Base-by-base conservation (phyloP, 2,888 invertebrate genomes). In the Cephonodes hylas region DNA sequence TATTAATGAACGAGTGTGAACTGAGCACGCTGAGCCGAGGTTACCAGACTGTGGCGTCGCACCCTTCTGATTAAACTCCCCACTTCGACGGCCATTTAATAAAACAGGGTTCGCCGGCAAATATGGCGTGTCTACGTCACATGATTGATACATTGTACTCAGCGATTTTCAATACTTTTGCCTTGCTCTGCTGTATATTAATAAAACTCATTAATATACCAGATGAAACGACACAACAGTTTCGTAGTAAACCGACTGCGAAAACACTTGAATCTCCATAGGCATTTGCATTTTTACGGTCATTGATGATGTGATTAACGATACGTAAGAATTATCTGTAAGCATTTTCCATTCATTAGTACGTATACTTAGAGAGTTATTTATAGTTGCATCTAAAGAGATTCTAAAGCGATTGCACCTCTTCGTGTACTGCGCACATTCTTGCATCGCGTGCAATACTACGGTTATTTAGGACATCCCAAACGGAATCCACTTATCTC, bases 1-100 rank as follows among this genome's bases (percentile, higher is more conserved):
- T 23, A 25, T 64, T 42, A 31, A 63, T 59, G 46, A 59, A 64
- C 25, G 58, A 46, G n/a, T 64, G 56, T 69, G 66, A 79, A 79
- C 74, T 65, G 42, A 57, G 71, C 80, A 77, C 71, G 71, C 73
- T 8, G 38, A 72, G 71, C 61, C 67, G 66, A 70, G 66, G 66
- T 70, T 67, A 71, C 74, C 78, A 78, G 80, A 75, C 79, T 76
- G 79, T 79, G 79, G 42, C 38, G 42, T 23, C 25, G 76, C 83
- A 79, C 84, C 83, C 84, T 79, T 68, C 71, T 67, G 73, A 77
- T 76, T 77, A 70, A 74, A 71, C 75, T 74, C 76, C 77, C 77
- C 77, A 66, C 68, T 74, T 62, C 71, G 27, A 25, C 44, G 27
- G 73, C 74, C 69, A 66, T 67, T 73, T 66, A 67, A 73, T 66